Base-by-base conservation (phyloP, 2,113 vertebrate genomes). In the Ranitomeya variabilis region DNA sequence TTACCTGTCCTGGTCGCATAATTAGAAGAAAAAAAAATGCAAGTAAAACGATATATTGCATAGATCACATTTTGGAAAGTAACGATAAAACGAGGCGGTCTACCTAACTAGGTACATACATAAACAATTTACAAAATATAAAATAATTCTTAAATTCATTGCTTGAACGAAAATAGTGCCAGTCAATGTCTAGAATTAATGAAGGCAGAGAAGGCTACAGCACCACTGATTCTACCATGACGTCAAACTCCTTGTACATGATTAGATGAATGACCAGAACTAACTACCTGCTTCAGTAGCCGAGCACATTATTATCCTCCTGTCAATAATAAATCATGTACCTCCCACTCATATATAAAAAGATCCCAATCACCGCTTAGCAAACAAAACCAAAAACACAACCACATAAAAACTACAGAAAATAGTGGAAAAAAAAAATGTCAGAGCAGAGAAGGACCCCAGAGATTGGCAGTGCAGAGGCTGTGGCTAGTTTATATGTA, bases 11-110 rank as follows among this genome's bases (percentile, higher is more conserved):
- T 66, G 37, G 12, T 88, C 80, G 83, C 7, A 62, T 23, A 84
- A 8, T 67, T 31, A 3, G 23, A 37, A 62, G n/a, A 81, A 80
- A 59, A 15, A 59, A 80, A 78, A 66, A 62, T 45, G 37, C 37
- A 45, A 45, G 37, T 45, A 62, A 88, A 19, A 74, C 60, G 16
- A 84, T 59, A 31, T 85, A 95, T 97, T 97, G 97, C 97, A 99
- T 97, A 98, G 96, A 95, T 96, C 96, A 96, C 95, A 92, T 93
- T 94, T 94, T 69, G 83, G 71, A 77, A 78, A 59, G 55, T 60
- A 76, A 77, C 12, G 26, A 62, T n/a, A 26, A 74, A 86, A 79
- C 59, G 23, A 62, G 31, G 91, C 95, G 94, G 93, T 93, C 94
- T 94, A 94, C 94, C 93, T 95, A 45, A 16, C 71, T 45, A 45